Base-by-base conservation (phyloP, 1,140 invertebrate species). In the Araneus ventricosus region DNA sequence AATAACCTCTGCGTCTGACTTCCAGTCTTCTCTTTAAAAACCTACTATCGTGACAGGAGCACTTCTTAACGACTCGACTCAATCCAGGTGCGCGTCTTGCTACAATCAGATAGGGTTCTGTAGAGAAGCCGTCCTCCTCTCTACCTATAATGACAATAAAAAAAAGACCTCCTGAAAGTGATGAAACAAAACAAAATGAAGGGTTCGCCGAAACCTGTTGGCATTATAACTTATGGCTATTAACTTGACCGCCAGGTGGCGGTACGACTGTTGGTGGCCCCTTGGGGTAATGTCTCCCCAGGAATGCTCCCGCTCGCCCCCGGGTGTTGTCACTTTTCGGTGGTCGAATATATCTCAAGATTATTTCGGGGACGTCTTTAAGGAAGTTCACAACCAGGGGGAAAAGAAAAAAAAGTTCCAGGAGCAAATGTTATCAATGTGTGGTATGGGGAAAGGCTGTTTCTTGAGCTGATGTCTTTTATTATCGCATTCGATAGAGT, bases 181-280 rank as follows among this genome's bases (percentile, higher is more conserved):
- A 84, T 45, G 30, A 84, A 45, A 52, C n/a, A 45, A 84, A 84
- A 84, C 39, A 84, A 84, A 84, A 84, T 45, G 39, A 80, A 52
- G 80, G 39, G 22, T 84, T 84, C n/a, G 24, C 80, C 27, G 41
- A 84, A 84, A 84, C 80, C 39, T 45, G 80, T 84, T 39, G 20
- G 39, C 30, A 52, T 45, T 27, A 84, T 84, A 84, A 84, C 80
- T 84, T 39, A 45, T 84, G 80, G 7, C 39, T 52, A 84, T 45
- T 84, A 84, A 45, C 39, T 75, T 41, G 80, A 45, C 80, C 80
- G 45, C 80, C 39, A 84, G 80, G 80, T 84, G 80, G 80, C 80
- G 41, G 37, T 84, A 24, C 27, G 39, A 24, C 2, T 34, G 34
- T 37, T n/a, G 39, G 80, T 84, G 80, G 80, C 80, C 80, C 80